Evolutionary conservation across 2,888 invertebrate genomes (phyloP), one percentile per base, ranked within the genome.

Genomic region (Apodemia zela): DNA sequence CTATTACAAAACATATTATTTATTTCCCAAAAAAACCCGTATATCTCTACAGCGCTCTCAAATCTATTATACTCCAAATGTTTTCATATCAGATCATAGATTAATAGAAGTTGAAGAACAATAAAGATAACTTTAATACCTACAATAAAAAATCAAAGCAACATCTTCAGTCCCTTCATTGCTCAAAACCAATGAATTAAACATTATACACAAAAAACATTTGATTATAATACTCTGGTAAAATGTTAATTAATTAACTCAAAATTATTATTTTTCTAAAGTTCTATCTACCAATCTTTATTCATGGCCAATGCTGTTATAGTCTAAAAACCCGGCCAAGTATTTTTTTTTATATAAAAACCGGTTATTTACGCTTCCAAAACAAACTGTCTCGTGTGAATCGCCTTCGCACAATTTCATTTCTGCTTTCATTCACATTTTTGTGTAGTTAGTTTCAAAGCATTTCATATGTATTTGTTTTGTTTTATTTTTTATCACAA

Each of bases 331-430:
- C 10, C 15, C 4, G 42, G 15, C 1, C 15, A 15, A 15, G 42
- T 42, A 42, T 1, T 15, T 13, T 38, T 38, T 38, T 38, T 11
- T 38, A 15, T 42, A 38, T 38, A 42, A 42, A 2, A 42, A 47
- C 7, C 45, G 45, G 15, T 17, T 47, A 17, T 7, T 17, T 47
- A 47, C 45, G 45, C n/a, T 8, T 17, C 45, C 45, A 47, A 47
- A 64, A 67, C 80, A 85, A 86, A 85, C 87, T 80, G 87, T 83
- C 87, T 87, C 87, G 87, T 87, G 86, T 84, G 73, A 75, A 72
- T 69, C 73, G 70, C 69, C 73, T 71, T 73, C 67, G 64, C 65
- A 61, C 65, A 66, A 62, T 60, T 62, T 65, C 45, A 64, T 61
- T 47, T 59, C 58, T 57, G 59, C 29, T 62, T 65, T 60, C 35